These are phyloP conservation scores for Planococcus citri DNA, from an alignment of 1,140 invertebrate species.

Conservation along the genomic window DNA sequence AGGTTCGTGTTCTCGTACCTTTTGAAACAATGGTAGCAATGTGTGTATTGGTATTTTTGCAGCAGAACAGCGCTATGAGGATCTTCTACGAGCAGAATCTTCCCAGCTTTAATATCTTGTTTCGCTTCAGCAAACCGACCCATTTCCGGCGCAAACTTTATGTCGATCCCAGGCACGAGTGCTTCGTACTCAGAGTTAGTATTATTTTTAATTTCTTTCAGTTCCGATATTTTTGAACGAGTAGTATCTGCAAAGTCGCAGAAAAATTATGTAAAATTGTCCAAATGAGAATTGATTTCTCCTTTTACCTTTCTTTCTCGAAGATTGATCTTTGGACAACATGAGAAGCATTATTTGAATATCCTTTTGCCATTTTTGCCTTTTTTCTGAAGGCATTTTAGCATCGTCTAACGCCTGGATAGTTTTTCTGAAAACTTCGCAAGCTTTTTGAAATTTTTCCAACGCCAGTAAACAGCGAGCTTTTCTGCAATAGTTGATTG, in stretches of 20 bases:
- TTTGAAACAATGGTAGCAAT: constrained; percentile 68
- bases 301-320: background rate
- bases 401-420: constrained; percentile 48
- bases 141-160: background rate
- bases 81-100: constrained; percentile 56
- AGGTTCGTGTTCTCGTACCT: constrained; percentile 36
- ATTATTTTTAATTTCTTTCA: constrained; percentile 15
- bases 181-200: constrained; percentile 12
- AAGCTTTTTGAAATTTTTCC: constrained; percentile 51
- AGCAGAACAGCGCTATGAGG: constrained; percentile 60
- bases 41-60: constrained; percentile 50
- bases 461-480: constrained; percentile 63
- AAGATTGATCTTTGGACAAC: constrained; percentile 37
- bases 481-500: constrained; percentile 28
- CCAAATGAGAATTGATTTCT: background rate
- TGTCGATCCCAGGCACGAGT: background rate
- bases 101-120: constrained; percentile 48
- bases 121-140: constrained; percentile 47
- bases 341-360: constrained; percentile 58
- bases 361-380: constrained; percentile 49
- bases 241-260: constrained; percentile 11
- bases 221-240: constrained; percentile 13
- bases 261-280: no score
- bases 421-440: constrained; percentile 49
- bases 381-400: constrained; percentile 49